A percentile compares a stretch with the other conserved stretches of the same genome.
Conservation (phyloP, 2,113 vertebrate species). For the Zeus faber region DNA sequence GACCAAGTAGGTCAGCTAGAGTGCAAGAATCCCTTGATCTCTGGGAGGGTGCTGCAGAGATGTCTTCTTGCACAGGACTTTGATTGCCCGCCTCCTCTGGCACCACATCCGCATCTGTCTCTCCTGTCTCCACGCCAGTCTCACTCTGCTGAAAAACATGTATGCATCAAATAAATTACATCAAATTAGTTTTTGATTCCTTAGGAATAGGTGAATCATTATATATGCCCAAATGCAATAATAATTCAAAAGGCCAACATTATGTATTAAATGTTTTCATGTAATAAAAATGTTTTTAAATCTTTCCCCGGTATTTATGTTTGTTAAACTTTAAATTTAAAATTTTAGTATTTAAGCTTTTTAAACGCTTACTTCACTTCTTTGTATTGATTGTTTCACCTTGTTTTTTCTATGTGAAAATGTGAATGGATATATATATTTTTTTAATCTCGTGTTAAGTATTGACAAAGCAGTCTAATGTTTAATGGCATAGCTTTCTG, state of each 20-base stretch:
- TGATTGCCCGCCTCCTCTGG: not conserved
- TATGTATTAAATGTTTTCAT: not conserved
- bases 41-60: not conserved
- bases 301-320: not conserved
- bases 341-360: too few species aligned
- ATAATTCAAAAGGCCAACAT: not conserved
- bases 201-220: not conserved
- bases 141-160: not conserved
- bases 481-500: too few species aligned
- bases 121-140: not conserved
- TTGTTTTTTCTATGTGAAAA: too few species aligned
- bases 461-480: too few species aligned
- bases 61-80: conserved; percentile 1
- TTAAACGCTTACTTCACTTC: not conserved
- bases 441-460: too few species aligned
- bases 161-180: not conserved
- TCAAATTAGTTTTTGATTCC: not conserved
- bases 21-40: not conserved
- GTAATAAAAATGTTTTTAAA: not conserved
- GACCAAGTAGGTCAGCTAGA: not conserved
- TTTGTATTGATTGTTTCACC: not conserved
- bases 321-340: too few species aligned
- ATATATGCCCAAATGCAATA: not conserved
- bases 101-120: not conserved
- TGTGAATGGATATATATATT: too few species aligned